Base-by-base conservation (phyloP, 2,888 invertebrate genomes). In the Hofmannophila pseudospretella region DNA sequence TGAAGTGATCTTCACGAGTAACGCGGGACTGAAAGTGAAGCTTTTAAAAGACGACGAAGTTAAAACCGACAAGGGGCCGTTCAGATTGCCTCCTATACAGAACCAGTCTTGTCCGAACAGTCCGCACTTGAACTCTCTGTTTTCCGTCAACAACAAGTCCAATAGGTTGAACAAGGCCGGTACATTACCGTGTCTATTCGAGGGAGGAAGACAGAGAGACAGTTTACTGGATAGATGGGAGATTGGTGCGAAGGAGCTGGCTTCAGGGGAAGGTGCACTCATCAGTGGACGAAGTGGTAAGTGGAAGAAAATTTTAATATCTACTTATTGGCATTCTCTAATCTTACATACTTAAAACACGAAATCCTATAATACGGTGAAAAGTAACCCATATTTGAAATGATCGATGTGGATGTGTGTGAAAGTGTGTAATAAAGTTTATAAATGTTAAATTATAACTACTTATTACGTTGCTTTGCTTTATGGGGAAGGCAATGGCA, bases 1-100 rank as follows among this genome's bases (percentile, higher is more conserved):
- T 20, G 47, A 36, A 19, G 19, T 69, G 8, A 28, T 69, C n/a
- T 67, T 68, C 26, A 66, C 58, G 1, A 67, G 66, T 39, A 66
- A 58, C 34, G 47, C 59, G 22, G 73, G 67, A 14, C 46, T 67
- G 8, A 70, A 61, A 53, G 44, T 74, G 1, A 76, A 73, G 43
- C 39, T 67, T 14, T 45, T 71, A 1, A 49, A 52, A 32, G 42
- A 53, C 22, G 47, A 44, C 8, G 37, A 40, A 2, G n/a, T 7
- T 8, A 41, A 38, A 3, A 47, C 34, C 13, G 46, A 43, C 7
- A 41, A 45, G 3, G 63, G 61, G 2, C 36, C 42, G 10, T 61
- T 81, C n/a, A 80, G 67, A 50, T 51, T 85, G 29, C 85, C 85
- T 5, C 74, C 77, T 0, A 76, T 84, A 36, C 54, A 62, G n/a